Percentiles rank a stretch among this genome's conserved stretches.
Evolutionary conservation across 2,797 vertebrate genomes (phyloP).

Genomic region (Crax fasciolata): DNA sequence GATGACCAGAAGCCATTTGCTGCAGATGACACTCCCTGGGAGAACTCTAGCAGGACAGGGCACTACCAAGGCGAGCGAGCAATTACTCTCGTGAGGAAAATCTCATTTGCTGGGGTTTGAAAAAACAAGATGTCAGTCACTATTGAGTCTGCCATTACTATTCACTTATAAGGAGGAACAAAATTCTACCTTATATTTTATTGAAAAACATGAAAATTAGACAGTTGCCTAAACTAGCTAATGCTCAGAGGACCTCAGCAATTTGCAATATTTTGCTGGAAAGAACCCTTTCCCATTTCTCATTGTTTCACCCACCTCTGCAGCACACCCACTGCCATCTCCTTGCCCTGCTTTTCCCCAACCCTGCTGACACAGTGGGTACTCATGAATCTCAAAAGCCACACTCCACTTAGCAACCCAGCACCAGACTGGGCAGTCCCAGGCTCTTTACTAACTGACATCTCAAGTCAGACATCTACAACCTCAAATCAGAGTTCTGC

Average conservation of each 20-base stretch:
- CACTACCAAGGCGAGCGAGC: background rate
- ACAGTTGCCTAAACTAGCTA: background rate
- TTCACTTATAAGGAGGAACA: background rate
- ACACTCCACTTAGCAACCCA: background rate
- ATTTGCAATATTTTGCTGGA: background rate
- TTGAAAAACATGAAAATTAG: background rate
- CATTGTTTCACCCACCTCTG: background rate
- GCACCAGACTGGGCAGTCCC: background rate
- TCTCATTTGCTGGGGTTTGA: background rate
- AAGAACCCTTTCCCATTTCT: background rate
- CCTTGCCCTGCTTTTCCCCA: background rate
- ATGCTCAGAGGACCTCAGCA: background rate
- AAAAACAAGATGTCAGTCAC: background rate
- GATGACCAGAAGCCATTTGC: background rate
- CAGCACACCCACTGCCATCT: background rate
- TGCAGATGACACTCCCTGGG: background rate
- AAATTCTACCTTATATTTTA: background rate
- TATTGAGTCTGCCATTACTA: background rate
- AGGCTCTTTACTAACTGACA: background rate
- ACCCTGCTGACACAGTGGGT: rapidly evolving
- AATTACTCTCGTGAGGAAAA: background rate
- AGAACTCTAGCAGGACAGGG: background rate
- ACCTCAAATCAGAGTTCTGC: background rate
- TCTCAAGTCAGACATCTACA: background rate
- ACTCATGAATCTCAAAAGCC: background rate